These are phyloP conservation scores for Scophthalmus maximus DNA, from an alignment of 2,113 vertebrate species.

Conservation along the genomic window DNA sequence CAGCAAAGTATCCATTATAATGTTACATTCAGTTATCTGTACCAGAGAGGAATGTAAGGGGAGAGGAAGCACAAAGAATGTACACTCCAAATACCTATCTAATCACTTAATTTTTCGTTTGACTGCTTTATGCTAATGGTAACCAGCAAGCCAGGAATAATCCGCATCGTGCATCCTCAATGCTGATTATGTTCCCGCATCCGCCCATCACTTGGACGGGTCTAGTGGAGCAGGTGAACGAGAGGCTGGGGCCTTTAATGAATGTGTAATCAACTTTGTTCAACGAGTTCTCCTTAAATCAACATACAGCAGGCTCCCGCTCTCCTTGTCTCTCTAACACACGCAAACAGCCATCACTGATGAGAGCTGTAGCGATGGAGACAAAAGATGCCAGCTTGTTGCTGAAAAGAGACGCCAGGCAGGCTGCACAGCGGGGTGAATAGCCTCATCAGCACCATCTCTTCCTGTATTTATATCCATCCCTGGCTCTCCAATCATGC, in stretches of 20 bases:
- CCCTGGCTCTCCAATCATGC: slow-evolving; percentile 66
- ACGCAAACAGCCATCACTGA: slow-evolving; percentile 3
- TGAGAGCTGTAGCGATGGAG: slow-evolving; percentile 29
- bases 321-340: not conserved
- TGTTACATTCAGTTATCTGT: slow-evolving; percentile 24
- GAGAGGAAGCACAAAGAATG: slow-evolving; percentile 6
- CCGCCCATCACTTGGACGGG: slow-evolving; percentile 15
- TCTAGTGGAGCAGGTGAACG: slow-evolving; percentile 41
- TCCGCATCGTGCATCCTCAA: too few species aligned
- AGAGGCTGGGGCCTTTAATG: slow-evolving; percentile 56
- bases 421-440: slow-evolving; percentile 53
- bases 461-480: slow-evolving; percentile 59
- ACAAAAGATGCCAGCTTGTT: slow-evolving; percentile 53
- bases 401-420: slow-evolving; percentile 54
- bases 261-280: slow-evolving; percentile 72
- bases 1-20: not conserved
- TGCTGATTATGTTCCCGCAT: not conserved
- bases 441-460: slow-evolving; percentile 68
- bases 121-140: not conserved
- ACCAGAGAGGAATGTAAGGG: not conserved
- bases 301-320: slow-evolving; percentile 5
- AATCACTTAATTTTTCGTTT: slow-evolving; percentile 14
- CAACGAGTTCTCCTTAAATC: slow-evolving; percentile 45
- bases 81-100: slow-evolving; percentile 2
- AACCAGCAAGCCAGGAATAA: slow-evolving; percentile 16